Evolutionary conservation across 2,113 vertebrate genomes (phyloP), one percentile per base, ranked within the genome.

Genomic region (Apodemus speciosus): DNA sequence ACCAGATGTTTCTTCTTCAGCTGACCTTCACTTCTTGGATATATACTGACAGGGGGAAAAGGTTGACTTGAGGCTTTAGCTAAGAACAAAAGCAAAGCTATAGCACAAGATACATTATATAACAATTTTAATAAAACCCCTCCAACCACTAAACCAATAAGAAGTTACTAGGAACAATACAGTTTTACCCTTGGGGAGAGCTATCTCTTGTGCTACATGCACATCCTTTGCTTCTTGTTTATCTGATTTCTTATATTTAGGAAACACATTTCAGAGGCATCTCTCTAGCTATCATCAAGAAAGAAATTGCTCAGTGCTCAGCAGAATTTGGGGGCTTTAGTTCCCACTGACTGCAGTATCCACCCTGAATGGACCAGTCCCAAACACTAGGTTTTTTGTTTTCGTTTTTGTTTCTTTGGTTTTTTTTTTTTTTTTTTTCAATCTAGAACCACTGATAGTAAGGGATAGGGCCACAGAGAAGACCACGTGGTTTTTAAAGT

Each of bases 191-290:
- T 72, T 85, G 77, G 88, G 88, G 60, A 80, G 30, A 88, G 1
- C n/a, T 90, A 62, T 40, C 81, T 77, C 85, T 43, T 93, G 32
- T 68, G 49, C n/a, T 11, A 80, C 2, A 15, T 30, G 14, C 72
- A 60, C 79, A 18, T 64, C 30, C 64, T 84, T 86, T 69, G 18
- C 66, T 81, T 90, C 62, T 15, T 35, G 1, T 69, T 91, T 88
- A n/a, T 95, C 77, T 92, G n/a, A 77, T 84, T 23, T 91, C 69
- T 71, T 79, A 89, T 27, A 21, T 72, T 95, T 66, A 88, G 79
- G n/a, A 79, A 23, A 62, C 58, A 25, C 69, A 89, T 32, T 69
- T 81, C 56, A 51, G 51, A 64, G 73, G 46, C 53, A 83, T 51
- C 68, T 93, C 49, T 92, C 56, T 14, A 71, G 75, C 46, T 18